A percentile compares a stretch with the other conserved stretches of the same genome.
phyloP scores from a whole-genome alignment of 2,113 vertebrate species.

The Nerophis lumbriciformis region DNA sequence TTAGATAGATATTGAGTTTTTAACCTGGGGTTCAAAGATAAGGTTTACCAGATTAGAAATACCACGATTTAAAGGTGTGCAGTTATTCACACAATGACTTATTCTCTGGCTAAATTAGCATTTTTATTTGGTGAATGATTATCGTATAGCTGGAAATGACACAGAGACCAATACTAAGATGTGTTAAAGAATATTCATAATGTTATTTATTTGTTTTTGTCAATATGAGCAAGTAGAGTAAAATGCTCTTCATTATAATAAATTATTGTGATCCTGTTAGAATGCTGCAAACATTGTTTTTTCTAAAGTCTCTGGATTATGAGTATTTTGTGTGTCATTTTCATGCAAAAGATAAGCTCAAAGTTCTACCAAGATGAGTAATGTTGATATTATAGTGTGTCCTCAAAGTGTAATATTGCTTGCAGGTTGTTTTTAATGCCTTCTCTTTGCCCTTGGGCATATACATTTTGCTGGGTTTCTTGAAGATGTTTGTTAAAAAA shows the following conservation, averaged over 20 bases:
- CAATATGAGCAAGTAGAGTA: not conserved
- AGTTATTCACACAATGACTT: too few species aligned
- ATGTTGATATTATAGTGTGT: not conserved
- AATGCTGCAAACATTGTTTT: not conserved
- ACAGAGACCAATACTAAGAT: not conserved
- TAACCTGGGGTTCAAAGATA: not conserved
- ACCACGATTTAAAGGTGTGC: too few species aligned
- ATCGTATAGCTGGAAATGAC: not conserved
- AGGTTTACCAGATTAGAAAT: not conserved
- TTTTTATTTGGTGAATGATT: not conserved
- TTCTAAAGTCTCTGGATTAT: too few species aligned
- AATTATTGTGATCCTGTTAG: not conserved
- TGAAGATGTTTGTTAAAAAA: not conserved
- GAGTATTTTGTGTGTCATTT: not conserved
- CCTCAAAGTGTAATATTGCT: not conserved
- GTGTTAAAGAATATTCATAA: not conserved
- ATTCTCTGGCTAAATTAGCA: not conserved
- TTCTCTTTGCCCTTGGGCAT: not conserved
- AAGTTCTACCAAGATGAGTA: not conserved
- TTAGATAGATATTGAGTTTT: not conserved
- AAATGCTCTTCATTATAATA: not conserved
- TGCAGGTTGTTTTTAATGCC: not conserved
- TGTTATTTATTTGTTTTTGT: not conserved
- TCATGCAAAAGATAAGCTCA: not conserved
- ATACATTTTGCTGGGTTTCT: not conserved